Conservation (phyloP, 2,113 vertebrate species). For the Heptranchias perlo region DNA sequence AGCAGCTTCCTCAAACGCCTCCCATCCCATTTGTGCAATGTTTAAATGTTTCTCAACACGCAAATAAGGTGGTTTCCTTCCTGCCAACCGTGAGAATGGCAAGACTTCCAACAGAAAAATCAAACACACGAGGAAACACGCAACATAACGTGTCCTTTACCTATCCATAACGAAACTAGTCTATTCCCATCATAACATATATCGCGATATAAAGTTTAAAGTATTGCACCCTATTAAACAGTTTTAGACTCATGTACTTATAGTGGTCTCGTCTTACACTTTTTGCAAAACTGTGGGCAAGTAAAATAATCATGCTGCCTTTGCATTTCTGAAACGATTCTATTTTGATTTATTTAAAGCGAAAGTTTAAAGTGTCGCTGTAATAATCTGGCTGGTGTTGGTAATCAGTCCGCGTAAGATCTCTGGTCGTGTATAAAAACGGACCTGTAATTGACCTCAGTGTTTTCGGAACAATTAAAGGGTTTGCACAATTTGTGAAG, state of each 20-base stretch:
- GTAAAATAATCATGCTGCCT: neutral
- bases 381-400: neutral
- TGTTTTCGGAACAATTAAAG: neutral
- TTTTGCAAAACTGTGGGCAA: neutral
- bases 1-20: conserved; percentile 18
- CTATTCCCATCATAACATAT: neutral
- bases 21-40: conserved; percentile 28
- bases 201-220: neutral
- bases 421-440: neutral
- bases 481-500: neutral
- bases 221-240: neutral
- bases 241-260: neutral
- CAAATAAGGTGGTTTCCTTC: conserved; percentile 37
- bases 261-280: neutral
- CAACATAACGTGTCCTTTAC: neutral
- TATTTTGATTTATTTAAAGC: neutral
- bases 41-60: conserved; percentile 27
- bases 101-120: neutral
- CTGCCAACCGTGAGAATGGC: conserved; percentile 37
- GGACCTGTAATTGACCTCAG: neutral
- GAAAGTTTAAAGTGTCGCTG: neutral
- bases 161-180: too few species aligned
- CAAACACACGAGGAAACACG: conserved; percentile 11
- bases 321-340: neutral
- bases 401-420: neutral